A percentile compares a stretch with the other conserved stretches of the same genome.
phyloP scores from a whole-genome alignment of 2,888 invertebrate genomes.

The Noctuana brunneofusca region DNA sequence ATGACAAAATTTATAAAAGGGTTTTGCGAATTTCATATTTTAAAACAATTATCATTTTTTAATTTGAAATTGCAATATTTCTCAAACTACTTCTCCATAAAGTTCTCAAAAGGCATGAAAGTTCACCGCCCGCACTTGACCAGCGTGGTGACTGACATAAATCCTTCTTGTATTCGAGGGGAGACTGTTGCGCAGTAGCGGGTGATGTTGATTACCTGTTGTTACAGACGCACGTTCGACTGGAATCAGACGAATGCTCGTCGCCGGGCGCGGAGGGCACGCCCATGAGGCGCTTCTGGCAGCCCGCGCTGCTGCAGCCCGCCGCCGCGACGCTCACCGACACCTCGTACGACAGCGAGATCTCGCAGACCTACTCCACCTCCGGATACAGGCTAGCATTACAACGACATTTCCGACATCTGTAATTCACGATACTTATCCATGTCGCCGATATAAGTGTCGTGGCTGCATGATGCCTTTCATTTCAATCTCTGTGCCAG shows the following conservation, averaged over 20 bases:
- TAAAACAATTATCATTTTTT: no score
- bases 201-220: no score
- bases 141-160: no score
- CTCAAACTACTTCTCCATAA: no score
- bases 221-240: slow-evolving; percentile 50
- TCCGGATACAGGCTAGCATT: slow-evolving; percentile 89
- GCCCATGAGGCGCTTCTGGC: slow-evolving; percentile 59
- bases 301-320: slow-evolving; percentile 45
- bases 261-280: slow-evolving; percentile 64
- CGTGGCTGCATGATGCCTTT: slow-evolving; percentile 27
- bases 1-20: no score
- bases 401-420: slow-evolving; percentile 36
- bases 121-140: no score
- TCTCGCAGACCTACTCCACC: slow-evolving; percentile 93
- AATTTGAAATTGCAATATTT: no score
- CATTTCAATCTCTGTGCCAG: background rate
- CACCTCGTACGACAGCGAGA: slow-evolving; percentile 91
- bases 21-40: no score
- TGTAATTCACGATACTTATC: slow-evolving; percentile 42
- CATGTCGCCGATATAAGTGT: slow-evolving; percentile 22
- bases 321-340: slow-evolving; percentile 75
- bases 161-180: no score
- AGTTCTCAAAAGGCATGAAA: no score
- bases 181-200: no score
- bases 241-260: slow-evolving; percentile 72